Conservation (phyloP, 2,888 invertebrate genomes). For the Cremastinae sp. region DNA sequence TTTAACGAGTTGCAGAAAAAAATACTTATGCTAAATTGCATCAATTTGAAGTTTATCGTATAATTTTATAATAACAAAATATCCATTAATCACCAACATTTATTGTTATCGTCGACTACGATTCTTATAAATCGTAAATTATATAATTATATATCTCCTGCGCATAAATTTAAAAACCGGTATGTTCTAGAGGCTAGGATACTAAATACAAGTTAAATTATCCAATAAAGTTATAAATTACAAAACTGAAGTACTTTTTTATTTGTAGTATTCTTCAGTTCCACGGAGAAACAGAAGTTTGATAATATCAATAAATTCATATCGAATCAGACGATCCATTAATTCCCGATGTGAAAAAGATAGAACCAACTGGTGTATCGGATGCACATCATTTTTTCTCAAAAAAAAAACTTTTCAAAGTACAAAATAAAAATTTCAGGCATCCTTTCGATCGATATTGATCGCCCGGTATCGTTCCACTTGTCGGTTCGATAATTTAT, state of each 20-base stretch:
- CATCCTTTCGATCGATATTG: conserved; percentile 39
- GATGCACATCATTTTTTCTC: no score
- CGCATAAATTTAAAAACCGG: conserved; percentile 2
- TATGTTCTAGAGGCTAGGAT: conserved; percentile 37
- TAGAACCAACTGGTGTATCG: conserved; percentile 34
- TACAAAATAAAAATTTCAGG: conserved; percentile 30
- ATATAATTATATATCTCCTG: not conserved
- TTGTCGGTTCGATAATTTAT: conserved; percentile 62
- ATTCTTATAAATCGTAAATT: not conserved
- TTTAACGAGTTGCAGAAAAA: no score
- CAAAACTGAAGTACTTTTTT: no score
- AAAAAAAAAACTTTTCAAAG: no score
- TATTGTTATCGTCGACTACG: no score
- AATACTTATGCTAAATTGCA: no score
- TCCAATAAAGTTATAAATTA: no score
- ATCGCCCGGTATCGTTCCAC: conserved; percentile 53
- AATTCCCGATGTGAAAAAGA: conserved; percentile 49
- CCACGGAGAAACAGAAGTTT: conserved; percentile 56
- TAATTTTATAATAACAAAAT: no score
- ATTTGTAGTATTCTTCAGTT: no score
- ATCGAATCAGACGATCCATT: conserved; percentile 61
- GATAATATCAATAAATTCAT: conserved; percentile 63
- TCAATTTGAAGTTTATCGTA: no score
- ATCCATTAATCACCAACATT: no score
- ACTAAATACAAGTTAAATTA: no score